These are phyloP conservation scores for Lethrus apterus DNA, from an alignment of 1,140 invertebrate genomes.

Conservation along the genomic window DNA sequence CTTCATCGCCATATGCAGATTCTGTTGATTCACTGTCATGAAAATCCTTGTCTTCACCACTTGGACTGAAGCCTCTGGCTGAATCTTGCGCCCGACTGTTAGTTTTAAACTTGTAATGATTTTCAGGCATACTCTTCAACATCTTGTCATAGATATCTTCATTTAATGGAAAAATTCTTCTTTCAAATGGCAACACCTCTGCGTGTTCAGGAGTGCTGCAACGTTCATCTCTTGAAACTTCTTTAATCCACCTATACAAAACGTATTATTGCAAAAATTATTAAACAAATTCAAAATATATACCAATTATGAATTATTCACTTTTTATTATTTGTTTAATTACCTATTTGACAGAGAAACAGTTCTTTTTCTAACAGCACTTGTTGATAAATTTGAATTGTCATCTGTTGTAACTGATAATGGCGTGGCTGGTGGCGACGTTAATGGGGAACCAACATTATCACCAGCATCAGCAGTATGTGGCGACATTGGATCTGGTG, in stretches of 20 bases:
- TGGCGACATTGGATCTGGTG: constrained; percentile 54
- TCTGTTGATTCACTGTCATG: constrained; percentile 52
- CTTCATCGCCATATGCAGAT: constrained; percentile 59
- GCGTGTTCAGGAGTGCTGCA: constrained; percentile 29
- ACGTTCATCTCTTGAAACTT: constrained; percentile 32
- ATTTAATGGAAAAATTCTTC: constrained; percentile 63
- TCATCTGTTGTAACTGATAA: constrained; percentile 32
- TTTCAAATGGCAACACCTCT: constrained; percentile 59
- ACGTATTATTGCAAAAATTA: constrained; percentile 2
- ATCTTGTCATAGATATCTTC: constrained; percentile 65
- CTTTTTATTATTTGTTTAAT: constrained; percentile 29
- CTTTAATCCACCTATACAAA: not conserved
- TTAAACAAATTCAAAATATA: too few species aligned
- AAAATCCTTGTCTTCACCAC: constrained; percentile 23
- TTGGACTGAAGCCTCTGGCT: not conserved
- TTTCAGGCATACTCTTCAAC: constrained; percentile 59
- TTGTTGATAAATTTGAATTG: constrained; percentile 34
- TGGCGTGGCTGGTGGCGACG: constrained; percentile 53
- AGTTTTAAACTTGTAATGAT: constrained; percentile 43
- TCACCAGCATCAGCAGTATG: constrained; percentile 41
- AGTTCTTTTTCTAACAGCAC: constrained; percentile 45
- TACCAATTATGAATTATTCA: too few species aligned
- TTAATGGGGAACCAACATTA: constrained; percentile 47
- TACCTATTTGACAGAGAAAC: constrained; percentile 42
- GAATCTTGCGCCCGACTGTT: constrained; percentile 35